These are phyloP conservation scores for Bucco capensis DNA, from an alignment of 2,113 vertebrate species.

Conservation along the genomic window DNA sequence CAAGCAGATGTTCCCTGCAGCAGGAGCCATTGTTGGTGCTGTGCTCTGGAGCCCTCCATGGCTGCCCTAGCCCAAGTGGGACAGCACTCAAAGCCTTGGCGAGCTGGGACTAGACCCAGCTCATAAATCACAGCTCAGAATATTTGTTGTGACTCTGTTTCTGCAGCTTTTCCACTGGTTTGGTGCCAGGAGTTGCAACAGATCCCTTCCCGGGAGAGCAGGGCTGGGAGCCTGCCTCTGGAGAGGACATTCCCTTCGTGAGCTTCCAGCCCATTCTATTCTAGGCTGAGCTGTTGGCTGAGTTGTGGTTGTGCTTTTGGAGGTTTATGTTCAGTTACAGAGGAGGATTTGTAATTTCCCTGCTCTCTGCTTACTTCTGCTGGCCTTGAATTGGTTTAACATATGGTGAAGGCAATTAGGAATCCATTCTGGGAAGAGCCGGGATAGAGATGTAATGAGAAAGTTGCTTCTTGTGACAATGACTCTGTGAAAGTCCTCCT, in stretches of 20 bases:
- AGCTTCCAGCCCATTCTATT: neutral
- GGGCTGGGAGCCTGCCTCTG: neutral
- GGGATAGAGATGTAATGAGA: neutral
- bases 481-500: neutral
- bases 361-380: neutral
- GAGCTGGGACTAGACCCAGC: neutral
- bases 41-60: neutral
- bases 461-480: neutral
- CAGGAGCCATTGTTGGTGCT: neutral
- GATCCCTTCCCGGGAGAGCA: neutral
- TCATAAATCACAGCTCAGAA: neutral
- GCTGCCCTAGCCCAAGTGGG: too few relatives aligned
- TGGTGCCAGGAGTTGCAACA: neutral
- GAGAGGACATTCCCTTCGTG: neutral
- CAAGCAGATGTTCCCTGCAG: neutral
- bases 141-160: neutral
- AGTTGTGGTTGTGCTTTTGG: neutral
- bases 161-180: neutral
- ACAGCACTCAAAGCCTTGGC: too few relatives aligned
- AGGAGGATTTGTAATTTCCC: neutral
- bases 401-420: fast-evolving
- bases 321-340: neutral
- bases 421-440: neutral
- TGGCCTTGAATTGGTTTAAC: neutral
- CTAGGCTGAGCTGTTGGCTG: neutral